A percentile compares a stretch with the other conserved stretches of the same genome.
Conservation (phyloP, 2,113 vertebrate genomes). For the Grantiella picta region DNA sequence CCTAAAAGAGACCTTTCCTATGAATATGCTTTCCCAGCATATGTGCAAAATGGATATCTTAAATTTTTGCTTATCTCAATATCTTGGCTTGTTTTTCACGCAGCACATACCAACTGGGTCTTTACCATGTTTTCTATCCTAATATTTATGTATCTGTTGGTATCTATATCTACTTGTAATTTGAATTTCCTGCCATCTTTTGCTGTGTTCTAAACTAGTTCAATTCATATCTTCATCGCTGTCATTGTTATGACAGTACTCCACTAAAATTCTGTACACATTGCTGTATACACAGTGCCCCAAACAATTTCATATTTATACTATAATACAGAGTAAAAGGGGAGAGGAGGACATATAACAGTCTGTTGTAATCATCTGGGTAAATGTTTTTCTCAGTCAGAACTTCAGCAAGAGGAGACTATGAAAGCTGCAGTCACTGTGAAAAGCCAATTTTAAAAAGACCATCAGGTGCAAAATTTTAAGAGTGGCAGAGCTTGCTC, state of each 20-base stretch:
- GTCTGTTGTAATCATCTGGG: not conserved
- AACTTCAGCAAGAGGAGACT: not conserved
- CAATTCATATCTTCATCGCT: not conserved
- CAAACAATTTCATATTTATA: not conserved
- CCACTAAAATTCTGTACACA: not conserved
- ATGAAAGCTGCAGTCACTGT: not conserved
- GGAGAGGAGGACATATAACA: not conserved
- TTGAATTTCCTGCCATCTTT: not conserved
- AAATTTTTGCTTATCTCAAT: not conserved
- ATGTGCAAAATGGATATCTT: not conserved
- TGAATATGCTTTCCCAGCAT: not conserved
- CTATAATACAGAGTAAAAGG: not conserved
- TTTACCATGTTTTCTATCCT: not conserved
- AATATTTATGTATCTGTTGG: not conserved
- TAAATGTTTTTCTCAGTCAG: not conserved
- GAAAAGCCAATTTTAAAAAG: not conserved
- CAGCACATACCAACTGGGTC: not conserved
- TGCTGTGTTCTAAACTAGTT: not conserved
- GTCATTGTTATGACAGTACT: not conserved
- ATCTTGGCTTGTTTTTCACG: not conserved
- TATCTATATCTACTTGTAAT: not conserved
- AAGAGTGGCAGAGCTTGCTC: not conserved
- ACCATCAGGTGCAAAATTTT: not conserved
- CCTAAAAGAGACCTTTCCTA: not conserved
- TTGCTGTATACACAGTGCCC: not conserved